Conservation (phyloP, 2,888 invertebrate genomes). For the Ectobius pallidus region DNA sequence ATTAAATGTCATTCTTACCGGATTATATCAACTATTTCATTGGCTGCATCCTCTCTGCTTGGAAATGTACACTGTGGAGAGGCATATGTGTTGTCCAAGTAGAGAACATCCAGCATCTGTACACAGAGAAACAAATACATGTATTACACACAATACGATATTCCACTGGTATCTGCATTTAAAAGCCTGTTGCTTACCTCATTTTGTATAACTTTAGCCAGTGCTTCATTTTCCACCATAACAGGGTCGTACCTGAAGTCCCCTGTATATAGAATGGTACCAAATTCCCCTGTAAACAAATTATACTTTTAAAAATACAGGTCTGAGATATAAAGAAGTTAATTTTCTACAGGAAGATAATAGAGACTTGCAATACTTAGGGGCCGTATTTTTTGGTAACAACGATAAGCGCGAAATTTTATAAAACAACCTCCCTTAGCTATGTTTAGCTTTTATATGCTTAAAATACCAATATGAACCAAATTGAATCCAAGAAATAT, state of each 20-base stretch:
- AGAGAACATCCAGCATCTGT: slow-evolving; percentile 22
- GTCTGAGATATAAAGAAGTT: no score
- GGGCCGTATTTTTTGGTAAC: no score
- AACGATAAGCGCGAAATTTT: no score
- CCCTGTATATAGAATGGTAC: slow-evolving; percentile 29
- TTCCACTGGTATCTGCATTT: not conserved
- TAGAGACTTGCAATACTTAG: no score
- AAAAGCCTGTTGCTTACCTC: slow-evolving; percentile 18
- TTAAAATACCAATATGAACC: no score
- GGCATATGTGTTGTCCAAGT: slow-evolving; percentile 29
- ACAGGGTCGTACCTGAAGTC: slow-evolving; percentile 21
- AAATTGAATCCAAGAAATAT: no score
- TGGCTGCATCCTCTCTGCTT: not conserved
- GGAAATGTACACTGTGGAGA: slow-evolving; percentile 18
- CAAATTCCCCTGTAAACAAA: slow-evolving; percentile 22
- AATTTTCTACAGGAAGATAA: no score
- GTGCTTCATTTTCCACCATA: slow-evolving; percentile 15
- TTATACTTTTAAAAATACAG: no score
- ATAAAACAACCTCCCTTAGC: no score
- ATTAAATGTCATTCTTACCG: slow-evolving; percentile 10
- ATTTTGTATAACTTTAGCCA: not conserved
- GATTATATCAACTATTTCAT: slow-evolving; percentile 19
- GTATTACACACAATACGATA: not conserved
- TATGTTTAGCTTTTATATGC: no score
- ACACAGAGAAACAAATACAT: not conserved